Evolutionary conservation across 2,113 vertebrate genomes (phyloP).

Genomic region (Malurus cyaneus): DNA sequence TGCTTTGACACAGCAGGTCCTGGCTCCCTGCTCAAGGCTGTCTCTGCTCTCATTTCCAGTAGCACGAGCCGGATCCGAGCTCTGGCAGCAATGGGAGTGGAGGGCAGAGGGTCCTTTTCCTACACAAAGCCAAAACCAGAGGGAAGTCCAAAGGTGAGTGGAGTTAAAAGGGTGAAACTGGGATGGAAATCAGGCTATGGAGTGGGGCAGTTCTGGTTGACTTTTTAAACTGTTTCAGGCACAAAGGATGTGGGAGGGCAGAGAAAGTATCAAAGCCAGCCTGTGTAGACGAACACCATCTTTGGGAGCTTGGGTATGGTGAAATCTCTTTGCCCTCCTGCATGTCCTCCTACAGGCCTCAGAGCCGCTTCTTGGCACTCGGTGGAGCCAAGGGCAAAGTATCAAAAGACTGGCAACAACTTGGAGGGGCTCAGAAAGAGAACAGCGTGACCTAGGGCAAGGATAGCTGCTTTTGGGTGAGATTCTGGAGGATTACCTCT

Average conservation of each 20-base stretch:
- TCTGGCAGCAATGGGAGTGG: constrained; percentile 84
- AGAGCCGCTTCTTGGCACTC: not conserved
- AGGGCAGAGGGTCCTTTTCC: constrained; percentile 90
- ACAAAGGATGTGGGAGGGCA: not conserved
- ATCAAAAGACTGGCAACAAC: not conserved
- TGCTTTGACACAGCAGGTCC: not conserved
- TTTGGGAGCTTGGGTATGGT: not conserved
- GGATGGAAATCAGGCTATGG: not conserved
- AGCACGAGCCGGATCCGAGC: constrained; percentile 87
- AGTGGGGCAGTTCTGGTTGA: not conserved
- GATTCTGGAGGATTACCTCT: not conserved
- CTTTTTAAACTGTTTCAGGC: not conserved
- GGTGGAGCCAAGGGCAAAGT: not conserved
- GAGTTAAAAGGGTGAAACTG: not conserved
- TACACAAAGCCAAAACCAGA: constrained; percentile 91
- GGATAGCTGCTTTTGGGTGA: not conserved
- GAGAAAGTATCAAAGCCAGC: not conserved
- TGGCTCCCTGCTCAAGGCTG: not conserved
- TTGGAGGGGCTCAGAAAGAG: not conserved
- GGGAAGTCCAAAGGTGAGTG: constrained; percentile 93
- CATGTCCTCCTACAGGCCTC: not conserved
- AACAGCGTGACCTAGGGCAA: not conserved
- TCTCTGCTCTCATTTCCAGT: constrained; percentile 8
- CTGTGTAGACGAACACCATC: not conserved
- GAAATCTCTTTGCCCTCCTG: not conserved